Base-by-base conservation (phyloP, 2,888 invertebrate genomes). In the Fissipunctia ypsillon region DNA sequence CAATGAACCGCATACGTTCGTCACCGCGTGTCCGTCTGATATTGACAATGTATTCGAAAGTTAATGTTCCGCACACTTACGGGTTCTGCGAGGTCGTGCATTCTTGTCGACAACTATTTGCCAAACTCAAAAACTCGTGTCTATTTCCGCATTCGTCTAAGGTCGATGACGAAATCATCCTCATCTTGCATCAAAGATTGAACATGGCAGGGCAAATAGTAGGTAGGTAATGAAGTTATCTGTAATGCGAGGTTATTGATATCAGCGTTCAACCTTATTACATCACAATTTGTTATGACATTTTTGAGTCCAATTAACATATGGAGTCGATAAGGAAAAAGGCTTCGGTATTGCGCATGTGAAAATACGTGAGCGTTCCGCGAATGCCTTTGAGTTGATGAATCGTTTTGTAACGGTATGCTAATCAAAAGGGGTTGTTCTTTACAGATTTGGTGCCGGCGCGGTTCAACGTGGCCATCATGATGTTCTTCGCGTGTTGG, bases 401-500 rank as follows among this genome's bases (percentile, higher is more conserved):
- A 25, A 59, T 65, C n/a, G 45, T 12, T 76, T 81, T 50, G 59
- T 70, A 69, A 75, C 22, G 41, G 50, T 73, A 25, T 79, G 75
- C 52, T 80, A 72, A 86, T 70, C 19, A 19, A 45, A 57, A 63
- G 54, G 31, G 31, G 57, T 80, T 81, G 43, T 87, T 81, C 5
- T 90, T 83, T 88, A 10, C 90, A 96, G 96, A 96, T 87, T 82
- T 91, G 71, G 91, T 96, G 48, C 96, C 96, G 81, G 94, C 95
- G 88, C 92, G 96, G 86, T 91, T 96, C 83, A 95, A 94, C 81
- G 91, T 96, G 48, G 97, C 97, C 60, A 81, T 97, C 41, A 97
- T 98, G 98, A 95, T 98, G 91, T 98, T 98, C 93, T 97, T 97
- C 91, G 97, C 97, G 48, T 97, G 97, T 86, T 97, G 97, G 94